phyloP scores from a whole-genome alignment of 2,888 invertebrate species.

The Xestia rhomboidea region DNA sequence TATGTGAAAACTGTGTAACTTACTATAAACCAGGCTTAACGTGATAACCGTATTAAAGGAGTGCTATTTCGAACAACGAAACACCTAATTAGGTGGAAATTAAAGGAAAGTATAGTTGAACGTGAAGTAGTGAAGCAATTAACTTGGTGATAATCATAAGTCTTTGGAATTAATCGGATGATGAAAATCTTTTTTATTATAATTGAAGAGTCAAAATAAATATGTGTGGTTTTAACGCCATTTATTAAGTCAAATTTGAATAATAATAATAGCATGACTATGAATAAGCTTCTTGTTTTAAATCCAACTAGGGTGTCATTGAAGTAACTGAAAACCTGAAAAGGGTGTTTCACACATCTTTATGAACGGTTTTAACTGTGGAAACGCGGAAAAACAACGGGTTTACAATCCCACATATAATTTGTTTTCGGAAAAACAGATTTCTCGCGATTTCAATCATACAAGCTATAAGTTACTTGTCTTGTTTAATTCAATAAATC shows the following conservation, averaged over 20 bases:
- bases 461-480: background rate
- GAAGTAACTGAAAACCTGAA: background rate
- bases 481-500: background rate
- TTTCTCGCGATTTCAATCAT: background rate
- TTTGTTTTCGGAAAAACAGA: background rate
- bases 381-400: background rate
- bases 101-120: background rate
- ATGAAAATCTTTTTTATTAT: background rate
- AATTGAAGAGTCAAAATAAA: background rate
- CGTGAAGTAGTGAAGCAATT: background rate
- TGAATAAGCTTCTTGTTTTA: background rate
- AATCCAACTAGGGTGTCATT: background rate
- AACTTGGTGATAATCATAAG: background rate
- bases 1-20: conserved; percentile 6
- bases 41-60: conserved; percentile 9
- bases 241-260: background rate
- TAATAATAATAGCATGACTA: background rate
- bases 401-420: background rate
- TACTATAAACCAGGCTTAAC: background rate
- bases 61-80: background rate
- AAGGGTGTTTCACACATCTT: background rate
- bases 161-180: background rate
- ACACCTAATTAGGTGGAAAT: background rate
- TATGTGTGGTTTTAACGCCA: background rate
- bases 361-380: background rate